phyloP scores from a whole-genome alignment of 2,888 invertebrate genomes.

The Diogma glabrata region DNA sequence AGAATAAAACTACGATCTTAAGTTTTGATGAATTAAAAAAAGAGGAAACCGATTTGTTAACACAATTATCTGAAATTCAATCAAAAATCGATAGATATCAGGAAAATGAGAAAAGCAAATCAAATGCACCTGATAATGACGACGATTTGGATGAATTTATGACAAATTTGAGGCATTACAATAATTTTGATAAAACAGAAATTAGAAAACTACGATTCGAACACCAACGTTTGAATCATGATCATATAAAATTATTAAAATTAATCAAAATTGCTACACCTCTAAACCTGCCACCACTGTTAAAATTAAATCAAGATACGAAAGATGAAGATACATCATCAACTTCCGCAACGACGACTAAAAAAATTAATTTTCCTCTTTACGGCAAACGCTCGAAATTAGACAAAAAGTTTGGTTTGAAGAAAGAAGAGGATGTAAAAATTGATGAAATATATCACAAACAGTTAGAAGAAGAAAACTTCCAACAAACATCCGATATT shows the following conservation, averaged over 20 bases:
- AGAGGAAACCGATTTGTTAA: slow-evolving; percentile 33
- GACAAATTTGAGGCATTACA: slow-evolving; percentile 50
- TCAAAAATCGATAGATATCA: slow-evolving; percentile 37
- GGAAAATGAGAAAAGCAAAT: slow-evolving; percentile 29
- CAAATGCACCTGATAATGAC: slow-evolving; percentile 33
- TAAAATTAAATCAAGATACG: slow-evolving; percentile 25
- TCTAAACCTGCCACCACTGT: slow-evolving; percentile 44
- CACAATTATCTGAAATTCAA: slow-evolving; percentile 53
- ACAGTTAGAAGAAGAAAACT: no score
- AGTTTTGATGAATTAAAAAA: slow-evolving; percentile 57
- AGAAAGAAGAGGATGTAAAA: no score
- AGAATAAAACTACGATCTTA: slow-evolving; percentile 29
- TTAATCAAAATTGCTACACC: slow-evolving; percentile 67
- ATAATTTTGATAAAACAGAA: slow-evolving; percentile 51
- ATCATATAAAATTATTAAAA: slow-evolving; percentile 54
- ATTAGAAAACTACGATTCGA: slow-evolving; percentile 46
- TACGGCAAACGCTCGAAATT: slow-evolving; percentile 38
- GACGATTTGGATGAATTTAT: slow-evolving; percentile 81
- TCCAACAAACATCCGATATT: no score
- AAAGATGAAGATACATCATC: slow-evolving; percentile 17
- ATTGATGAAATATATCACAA: no score
- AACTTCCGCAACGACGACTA: slow-evolving; percentile 13
- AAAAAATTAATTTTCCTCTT: slow-evolving; percentile 32
- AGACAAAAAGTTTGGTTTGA: slow-evolving; percentile 21
- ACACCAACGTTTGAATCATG: slow-evolving; percentile 53